phyloP scores from a whole-genome alignment of 2,797 vertebrate genomes.

The Phrynocephalus forsythii region DNA sequence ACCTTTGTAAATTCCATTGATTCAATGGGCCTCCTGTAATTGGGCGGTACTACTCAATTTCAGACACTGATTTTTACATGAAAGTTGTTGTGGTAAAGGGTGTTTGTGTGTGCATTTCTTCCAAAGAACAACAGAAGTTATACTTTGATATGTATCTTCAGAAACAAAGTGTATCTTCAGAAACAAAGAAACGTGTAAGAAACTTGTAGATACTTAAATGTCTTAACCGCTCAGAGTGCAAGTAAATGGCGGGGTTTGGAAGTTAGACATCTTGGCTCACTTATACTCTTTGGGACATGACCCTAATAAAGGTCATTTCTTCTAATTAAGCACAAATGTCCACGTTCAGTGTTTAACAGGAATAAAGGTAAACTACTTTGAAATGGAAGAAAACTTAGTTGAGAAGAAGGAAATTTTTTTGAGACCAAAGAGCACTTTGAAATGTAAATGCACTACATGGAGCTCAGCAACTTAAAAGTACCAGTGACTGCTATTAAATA shows the following conservation, averaged over 20 bases:
- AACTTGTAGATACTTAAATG: background rate
- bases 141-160: background rate
- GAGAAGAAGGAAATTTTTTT: slow-evolving; percentile 26
- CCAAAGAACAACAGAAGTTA: background rate
- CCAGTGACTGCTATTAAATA: slow-evolving; percentile 3
- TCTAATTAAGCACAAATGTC: background rate
- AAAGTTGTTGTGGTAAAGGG: no score
- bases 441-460: slow-evolving; percentile 28
- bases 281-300: slow-evolving; percentile 8
- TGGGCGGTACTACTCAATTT: no score
- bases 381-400: background rate
- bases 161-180: background rate
- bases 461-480: slow-evolving; percentile 1
- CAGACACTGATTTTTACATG: no score
- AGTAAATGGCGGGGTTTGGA: background rate
- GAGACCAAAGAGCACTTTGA: slow-evolving; percentile 22
- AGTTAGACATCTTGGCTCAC: background rate
- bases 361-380: slow-evolving; percentile 23
- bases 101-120: no score
- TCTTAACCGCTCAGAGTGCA: background rate
- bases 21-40: no score
- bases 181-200: background rate
- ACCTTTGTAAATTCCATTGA: no score
- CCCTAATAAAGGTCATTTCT: background rate
- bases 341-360: background rate